phyloP scores from a whole-genome alignment of 1,140 invertebrate species.

The Hesperophylax magnus region DNA sequence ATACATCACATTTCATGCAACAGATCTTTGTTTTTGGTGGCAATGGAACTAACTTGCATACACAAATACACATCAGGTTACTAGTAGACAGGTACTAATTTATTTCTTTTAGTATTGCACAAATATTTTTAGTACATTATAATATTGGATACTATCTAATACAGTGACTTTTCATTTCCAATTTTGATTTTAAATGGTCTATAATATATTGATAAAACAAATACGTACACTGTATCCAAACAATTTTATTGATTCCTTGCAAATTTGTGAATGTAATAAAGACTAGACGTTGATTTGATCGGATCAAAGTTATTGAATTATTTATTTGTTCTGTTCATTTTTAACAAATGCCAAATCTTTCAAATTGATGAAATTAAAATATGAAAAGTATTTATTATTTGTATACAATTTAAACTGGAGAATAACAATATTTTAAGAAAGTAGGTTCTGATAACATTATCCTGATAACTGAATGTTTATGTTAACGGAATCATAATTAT shows the following conservation, averaged over 20 bases:
- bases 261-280: neutral
- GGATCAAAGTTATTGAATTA: too few relatives aligned
- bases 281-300: too few relatives aligned
- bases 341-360: too few relatives aligned
- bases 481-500: neutral
- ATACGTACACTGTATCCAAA: neutral
- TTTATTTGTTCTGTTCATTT: too few relatives aligned
- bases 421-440: too few relatives aligned
- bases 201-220: neutral
- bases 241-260: neutral
- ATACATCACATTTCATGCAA: conserved; percentile 57
- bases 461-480: too few relatives aligned
- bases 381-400: too few relatives aligned
- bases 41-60: conserved; percentile 25
- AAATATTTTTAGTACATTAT: neutral
- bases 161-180: conserved; percentile 2
- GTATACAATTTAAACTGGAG: too few relatives aligned
- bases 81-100: too few relatives aligned
- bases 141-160: conserved; percentile 5
- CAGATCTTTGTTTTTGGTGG: conserved; percentile 49
- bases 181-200: neutral
- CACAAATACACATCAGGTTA: neutral
- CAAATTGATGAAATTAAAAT: too few relatives aligned
- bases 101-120: neutral
- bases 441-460: too few relatives aligned